Base-by-base conservation (phyloP, 2,113 vertebrate species). In the Misgurnus mizolepis region DNA sequence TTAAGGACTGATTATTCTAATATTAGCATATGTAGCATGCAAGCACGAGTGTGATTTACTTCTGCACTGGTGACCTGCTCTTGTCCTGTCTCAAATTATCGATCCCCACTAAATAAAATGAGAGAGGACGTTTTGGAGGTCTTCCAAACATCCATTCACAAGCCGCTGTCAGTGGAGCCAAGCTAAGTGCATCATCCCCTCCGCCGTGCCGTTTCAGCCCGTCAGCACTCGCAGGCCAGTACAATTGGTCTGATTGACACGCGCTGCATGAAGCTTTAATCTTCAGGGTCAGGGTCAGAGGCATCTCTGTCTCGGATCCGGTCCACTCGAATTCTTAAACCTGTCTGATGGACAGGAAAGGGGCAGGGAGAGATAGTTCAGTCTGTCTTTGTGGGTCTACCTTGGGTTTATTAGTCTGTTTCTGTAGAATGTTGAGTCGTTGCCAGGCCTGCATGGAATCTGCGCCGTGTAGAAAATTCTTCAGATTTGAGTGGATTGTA, bases 161-260 rank as follows among this genome's bases (percentile, higher is more conserved):
- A 74, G 71, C 39, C 14, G 34, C 11, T 82, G 70, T 80, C 65
- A 58, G 79, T 66, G 53, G 80, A 82, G 55, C 18, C 27, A 14
- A 62, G 50, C 34, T 43, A 53, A 62, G 61, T 74, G 62, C 75
- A 64, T 70, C 78, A 67, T 73, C 72, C 65, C 41, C 12, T 22
- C 74, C 11, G 41, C 58, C 4, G 7, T 50, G 2, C 34, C 6
- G 40, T 80, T 62, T 77, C 76, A 47, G 76, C 22, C 67, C n/a
- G 34, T 80, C 41, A 81, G 82, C 64, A 78, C 61, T 73, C 75
- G 67, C 49, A 22, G 76, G 72, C 47, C 27, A 49, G 41, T 41
- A 76, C 66, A 70, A 73, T 41, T 76, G 65, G 71, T 56, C n/a
- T 84, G 85, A 84, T 80, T 84, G 82, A 86, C 85, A 84, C 67